Conservation (phyloP, 2,888 invertebrate genomes). For the Hydriomena furcata region DNA sequence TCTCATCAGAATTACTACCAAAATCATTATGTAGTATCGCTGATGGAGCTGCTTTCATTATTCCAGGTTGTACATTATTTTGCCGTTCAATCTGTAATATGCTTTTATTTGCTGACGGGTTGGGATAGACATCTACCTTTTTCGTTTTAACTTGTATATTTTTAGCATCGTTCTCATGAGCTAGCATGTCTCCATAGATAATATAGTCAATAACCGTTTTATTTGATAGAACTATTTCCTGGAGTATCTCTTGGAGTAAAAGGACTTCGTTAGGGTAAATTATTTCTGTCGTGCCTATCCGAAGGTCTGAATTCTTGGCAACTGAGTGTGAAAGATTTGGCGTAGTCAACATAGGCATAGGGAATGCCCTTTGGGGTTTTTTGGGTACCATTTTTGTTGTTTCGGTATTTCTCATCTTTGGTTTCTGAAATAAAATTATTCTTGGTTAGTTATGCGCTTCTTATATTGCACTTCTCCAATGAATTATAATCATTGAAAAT, state of each 20-base stretch:
- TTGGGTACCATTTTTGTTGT: background rate
- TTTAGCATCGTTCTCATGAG: background rate
- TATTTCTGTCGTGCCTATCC: background rate
- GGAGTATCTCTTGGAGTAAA: constrained; percentile 14
- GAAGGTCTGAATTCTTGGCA: background rate
- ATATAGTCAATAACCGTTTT: constrained; percentile 18
- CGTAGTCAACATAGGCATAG: background rate
- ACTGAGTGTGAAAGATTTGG: background rate
- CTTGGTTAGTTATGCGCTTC: background rate
- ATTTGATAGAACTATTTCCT: constrained; percentile 14
- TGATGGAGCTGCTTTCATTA: background rate
- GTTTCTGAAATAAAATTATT: constrained; percentile 3
- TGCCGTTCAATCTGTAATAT: background rate
- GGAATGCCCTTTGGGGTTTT: background rate
- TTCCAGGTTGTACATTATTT: background rate
- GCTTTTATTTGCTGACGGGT: background rate
- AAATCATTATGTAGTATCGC: background rate
- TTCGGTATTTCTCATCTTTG: background rate
- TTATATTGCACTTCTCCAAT: too few relatives aligned
- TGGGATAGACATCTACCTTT: background rate
- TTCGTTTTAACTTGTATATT: constrained; percentile 1
- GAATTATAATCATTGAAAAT: too few relatives aligned
- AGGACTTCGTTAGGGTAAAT: constrained; percentile 2
- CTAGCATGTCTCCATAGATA: constrained; percentile 8
- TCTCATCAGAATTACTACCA: constrained; percentile 1